Base-by-base conservation (phyloP, 2,888 invertebrate genomes). In the Dysmachus trigonus region DNA sequence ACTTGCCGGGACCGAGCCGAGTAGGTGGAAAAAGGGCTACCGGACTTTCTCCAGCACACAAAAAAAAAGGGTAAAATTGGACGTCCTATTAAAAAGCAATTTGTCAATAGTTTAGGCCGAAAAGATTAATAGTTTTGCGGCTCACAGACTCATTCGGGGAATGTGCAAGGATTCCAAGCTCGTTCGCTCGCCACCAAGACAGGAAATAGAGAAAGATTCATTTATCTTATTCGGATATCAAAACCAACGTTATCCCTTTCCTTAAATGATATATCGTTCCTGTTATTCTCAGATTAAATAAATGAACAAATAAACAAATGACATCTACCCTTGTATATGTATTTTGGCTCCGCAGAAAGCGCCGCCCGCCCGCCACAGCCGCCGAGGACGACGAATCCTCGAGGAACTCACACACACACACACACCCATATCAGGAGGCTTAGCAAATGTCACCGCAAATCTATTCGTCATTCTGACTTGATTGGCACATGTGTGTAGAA, bases 261-360 rank as follows among this genome's bases (percentile, higher is more conserved):
- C 74, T 85, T 62, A 53, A 77, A 85, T 85, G 85, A 85, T 85
- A 76, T 85, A 85, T 85, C 76, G 85, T 85, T 85, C 38, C 27
- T 76, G 62, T 77, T 85, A 27, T 85, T 38, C 62, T 77, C 74
- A 85, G 76, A 85, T 85, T 76, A 85, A 85, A 62, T 62, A 85
- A 85, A 85, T 85, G 77, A 77, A 85, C 62, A 85, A 85, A 85
- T 85, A 53, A 77, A 85, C 62, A 76, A 85, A 85, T 85, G 85
- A 85, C 85, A 77, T 85, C 76, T 53, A 81, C 81, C 81, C 81
- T 81, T 81, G 35, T 33, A 33, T 81, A 31, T 18, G 62, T 38
- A 31, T 51, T 31, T 31, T 33, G 2, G 33, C n/a, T 18, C n/a
- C 33, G 33, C 53, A 53, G n/a, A 53, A 18, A 81, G 33, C 18